Base-by-base conservation (phyloP, 2,113 vertebrate genomes). In the Microtus oregoni region DNA sequence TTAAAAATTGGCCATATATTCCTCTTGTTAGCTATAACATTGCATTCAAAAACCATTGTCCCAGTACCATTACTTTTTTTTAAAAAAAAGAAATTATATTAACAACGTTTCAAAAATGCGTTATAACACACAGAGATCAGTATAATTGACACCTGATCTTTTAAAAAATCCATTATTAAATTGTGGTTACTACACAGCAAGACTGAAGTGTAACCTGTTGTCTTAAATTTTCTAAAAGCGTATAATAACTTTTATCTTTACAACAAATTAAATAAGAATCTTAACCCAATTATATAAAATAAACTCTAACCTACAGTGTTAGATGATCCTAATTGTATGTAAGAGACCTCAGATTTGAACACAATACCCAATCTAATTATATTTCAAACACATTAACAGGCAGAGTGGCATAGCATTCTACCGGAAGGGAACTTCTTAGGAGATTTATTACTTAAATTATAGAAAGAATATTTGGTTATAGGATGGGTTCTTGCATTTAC, bases 161-260 rank as follows among this genome's bases (percentile, higher is more conserved):
- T 17, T 17, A 11, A 7, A 94, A 92, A 97, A 44, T 93, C 79
- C 95, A 97, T 98, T 98, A 98, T 98, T 98, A 98, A 98, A 98
- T 97, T 97, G 91, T 97, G 97, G 98, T 98, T 98, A 97, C 91
- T 97, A 98, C 83, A 92, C 97, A 97, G 83, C 86, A 67, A 96
- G 96, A 98, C 6, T 78, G 97, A 98, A 98, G 91, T 92, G 96
- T 97, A 98, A 98, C 93, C 94, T 98, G 95, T 97, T 97, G 94
- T 96, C 94, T 96, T 95, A 94, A 90, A 30, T 87, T 97, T 86
- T 98, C 96, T 97, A 94, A 96, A 96, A 97, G 63, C 77, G 70
- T 96, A 58, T 96, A 98, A 98, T 97, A 88, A 97, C 89, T 97
- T 96, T 96, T 90, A 91, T 96, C 89, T 98, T 98, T 91, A 95